Evolutionary conservation across 1,140 invertebrate genomes (phyloP).

Genomic region (Microplitis demolitor): DNA sequence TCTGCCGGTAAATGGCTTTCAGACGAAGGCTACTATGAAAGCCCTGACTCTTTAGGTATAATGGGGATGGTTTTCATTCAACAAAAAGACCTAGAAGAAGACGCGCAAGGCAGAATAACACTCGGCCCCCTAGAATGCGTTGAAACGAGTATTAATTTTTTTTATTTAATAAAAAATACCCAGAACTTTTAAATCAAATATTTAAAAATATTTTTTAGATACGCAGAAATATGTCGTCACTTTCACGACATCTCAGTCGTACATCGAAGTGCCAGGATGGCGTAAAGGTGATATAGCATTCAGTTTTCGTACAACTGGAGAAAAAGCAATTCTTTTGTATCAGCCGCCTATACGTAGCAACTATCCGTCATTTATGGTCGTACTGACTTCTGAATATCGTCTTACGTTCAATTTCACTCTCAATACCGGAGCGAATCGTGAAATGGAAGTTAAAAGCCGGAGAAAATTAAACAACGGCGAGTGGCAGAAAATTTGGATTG

Average conservation of each 20-base stretch:
- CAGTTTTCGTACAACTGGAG: constrained; percentile 89
- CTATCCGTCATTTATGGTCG: constrained; percentile 89
- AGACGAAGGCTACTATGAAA: constrained; percentile 84
- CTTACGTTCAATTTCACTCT: constrained; percentile 90
- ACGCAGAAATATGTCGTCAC: constrained; percentile 92
- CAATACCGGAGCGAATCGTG: constrained; percentile 79
- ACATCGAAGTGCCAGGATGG: constrained; percentile 91
- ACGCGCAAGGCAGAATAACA: constrained; percentile 84
- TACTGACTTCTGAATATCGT: constrained; percentile 80
- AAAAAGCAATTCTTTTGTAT: constrained; percentile 86
- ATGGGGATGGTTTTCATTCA: constrained; percentile 89
- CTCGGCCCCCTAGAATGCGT: constrained; percentile 90
- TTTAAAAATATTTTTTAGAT: constrained; percentile 64
- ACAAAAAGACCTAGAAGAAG: constrained; percentile 78
- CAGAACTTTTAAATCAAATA: neutral
- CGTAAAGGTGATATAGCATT: constrained; percentile 89
- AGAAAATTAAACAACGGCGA: constrained; percentile 85
- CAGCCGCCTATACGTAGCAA: constrained; percentile 87
- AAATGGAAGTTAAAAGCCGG: constrained; percentile 79
- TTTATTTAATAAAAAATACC: neutral
- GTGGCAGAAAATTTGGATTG: constrained; percentile 95
- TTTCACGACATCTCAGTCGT: constrained; percentile 89
- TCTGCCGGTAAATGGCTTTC: constrained; percentile 84
- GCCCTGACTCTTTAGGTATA: constrained; percentile 81
- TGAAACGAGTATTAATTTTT: constrained; percentile 79